Evolutionary conservation across 2,888 invertebrate genomes (phyloP).

Genomic region (Adela reaumurella): DNA sequence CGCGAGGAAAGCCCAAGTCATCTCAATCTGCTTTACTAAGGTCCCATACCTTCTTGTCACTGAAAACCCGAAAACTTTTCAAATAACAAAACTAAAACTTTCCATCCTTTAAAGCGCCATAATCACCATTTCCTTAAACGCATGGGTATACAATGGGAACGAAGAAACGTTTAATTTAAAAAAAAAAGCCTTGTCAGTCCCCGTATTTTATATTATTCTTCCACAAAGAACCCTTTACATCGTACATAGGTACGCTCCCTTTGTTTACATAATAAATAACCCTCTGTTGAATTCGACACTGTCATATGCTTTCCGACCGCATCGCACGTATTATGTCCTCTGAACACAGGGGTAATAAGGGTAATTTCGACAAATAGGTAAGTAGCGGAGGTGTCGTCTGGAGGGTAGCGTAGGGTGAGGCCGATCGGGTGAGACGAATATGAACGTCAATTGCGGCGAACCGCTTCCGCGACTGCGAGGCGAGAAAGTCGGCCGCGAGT

Average conservation of each 20-base stretch:
- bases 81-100: too few relatives aligned
- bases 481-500: constrained; percentile 25
- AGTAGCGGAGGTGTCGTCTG: background rate
- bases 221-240: background rate
- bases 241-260: background rate
- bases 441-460: constrained; percentile 20
- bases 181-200: background rate
- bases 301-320: background rate
- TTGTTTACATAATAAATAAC: background rate
- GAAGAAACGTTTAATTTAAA: background rate
- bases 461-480: constrained; percentile 43
- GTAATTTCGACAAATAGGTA: constrained; percentile 15
- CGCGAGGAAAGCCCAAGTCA: too few relatives aligned
- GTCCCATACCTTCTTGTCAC: too few relatives aligned
- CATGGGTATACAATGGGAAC: too few relatives aligned
- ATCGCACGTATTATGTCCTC: background rate
- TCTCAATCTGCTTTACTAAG: too few relatives aligned
- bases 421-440: constrained; percentile 16
- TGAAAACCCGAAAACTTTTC: too few relatives aligned
- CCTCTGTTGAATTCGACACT: background rate
- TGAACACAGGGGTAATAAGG: background rate
- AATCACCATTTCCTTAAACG: background rate
- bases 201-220: background rate
- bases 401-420: constrained; percentile 18
- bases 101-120: constrained; percentile 2